Conservation (phyloP, 2,113 vertebrate genomes). For the Albula goreensis region DNA sequence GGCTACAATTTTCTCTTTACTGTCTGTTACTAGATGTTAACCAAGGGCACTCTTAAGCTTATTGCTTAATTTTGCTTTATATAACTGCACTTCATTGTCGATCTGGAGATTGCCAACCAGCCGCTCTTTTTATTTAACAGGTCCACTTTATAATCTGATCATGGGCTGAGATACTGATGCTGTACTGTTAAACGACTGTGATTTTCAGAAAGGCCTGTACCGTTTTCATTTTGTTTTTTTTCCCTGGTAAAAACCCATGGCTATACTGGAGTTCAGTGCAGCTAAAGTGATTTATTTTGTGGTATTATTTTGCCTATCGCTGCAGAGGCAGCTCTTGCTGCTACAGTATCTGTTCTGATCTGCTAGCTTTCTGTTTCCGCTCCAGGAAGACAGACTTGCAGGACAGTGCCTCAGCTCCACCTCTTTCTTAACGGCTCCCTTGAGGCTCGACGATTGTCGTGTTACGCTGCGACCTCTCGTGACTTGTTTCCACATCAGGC, state of each 20-base stretch:
- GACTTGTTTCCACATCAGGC: background rate
- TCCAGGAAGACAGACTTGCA: background rate
- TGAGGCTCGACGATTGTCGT: background rate
- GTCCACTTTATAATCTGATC: background rate
- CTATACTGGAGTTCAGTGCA: too few species aligned
- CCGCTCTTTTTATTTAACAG: background rate
- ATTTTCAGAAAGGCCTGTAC: background rate
- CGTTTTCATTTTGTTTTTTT: background rate
- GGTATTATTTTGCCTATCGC: background rate
- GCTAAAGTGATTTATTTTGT: background rate
- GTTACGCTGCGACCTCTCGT: background rate
- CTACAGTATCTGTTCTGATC: too few species aligned
- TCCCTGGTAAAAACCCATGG: background rate
- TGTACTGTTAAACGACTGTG: background rate
- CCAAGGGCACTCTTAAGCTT: background rate
- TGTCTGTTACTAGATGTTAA: background rate
- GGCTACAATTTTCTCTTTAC: background rate
- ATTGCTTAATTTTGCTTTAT: background rate
- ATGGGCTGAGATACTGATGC: background rate
- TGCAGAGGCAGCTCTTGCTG: background rate
- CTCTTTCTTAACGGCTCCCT: background rate
- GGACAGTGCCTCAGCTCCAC: background rate
- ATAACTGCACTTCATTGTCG: background rate
- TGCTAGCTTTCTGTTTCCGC: too few species aligned
- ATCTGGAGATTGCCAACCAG: background rate